Evolutionary conservation across 2,797 vertebrate species (phyloP).

Genomic region (Nyctalus aviator): DNA sequence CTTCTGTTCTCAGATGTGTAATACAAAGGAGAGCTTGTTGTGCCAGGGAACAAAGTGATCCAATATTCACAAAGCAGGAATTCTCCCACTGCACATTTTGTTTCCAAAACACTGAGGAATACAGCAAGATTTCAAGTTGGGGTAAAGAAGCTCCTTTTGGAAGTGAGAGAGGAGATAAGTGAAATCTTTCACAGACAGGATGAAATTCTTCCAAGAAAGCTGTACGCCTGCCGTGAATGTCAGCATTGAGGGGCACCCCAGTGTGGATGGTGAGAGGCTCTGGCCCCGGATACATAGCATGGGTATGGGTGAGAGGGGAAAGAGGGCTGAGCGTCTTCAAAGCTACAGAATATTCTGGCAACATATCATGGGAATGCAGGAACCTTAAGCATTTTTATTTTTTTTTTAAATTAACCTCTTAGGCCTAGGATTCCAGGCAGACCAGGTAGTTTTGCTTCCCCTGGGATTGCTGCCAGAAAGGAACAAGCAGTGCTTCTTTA

Average conservation of each 20-base stretch:
- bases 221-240: accelerated
- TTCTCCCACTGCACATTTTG: conserved; percentile 74
- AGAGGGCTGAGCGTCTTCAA: not conserved
- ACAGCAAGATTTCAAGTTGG: conserved; percentile 61
- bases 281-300: accelerated
- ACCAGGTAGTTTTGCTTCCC: conserved; percentile 72
- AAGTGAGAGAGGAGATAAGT: conserved; percentile 53
- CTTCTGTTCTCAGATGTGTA: conserved; percentile 76
- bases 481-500: conserved; percentile 50
- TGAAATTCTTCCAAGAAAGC: conserved; percentile 12
- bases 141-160: conserved; percentile 60
- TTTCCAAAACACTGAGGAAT: conserved; percentile 79
- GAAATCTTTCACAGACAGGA: conserved; percentile 11
- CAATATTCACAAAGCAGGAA: conserved; percentile 71
- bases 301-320: not conserved
- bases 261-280: not conserved
- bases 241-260: not conserved
- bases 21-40: conserved; percentile 77
- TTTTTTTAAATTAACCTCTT: conserved; percentile 68
- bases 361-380: conserved; percentile 64
- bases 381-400: conserved; percentile 79
- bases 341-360: conserved; percentile 71
- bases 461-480: conserved; percentile 77
- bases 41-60: conserved; percentile 75
- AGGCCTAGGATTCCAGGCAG: conserved; percentile 71